A percentile compares a stretch with the other conserved stretches of the same genome.
These are phyloP conservation scores for Elachura formosa DNA, from an alignment of 2,113 vertebrate genomes.

Conservation along the genomic window DNA sequence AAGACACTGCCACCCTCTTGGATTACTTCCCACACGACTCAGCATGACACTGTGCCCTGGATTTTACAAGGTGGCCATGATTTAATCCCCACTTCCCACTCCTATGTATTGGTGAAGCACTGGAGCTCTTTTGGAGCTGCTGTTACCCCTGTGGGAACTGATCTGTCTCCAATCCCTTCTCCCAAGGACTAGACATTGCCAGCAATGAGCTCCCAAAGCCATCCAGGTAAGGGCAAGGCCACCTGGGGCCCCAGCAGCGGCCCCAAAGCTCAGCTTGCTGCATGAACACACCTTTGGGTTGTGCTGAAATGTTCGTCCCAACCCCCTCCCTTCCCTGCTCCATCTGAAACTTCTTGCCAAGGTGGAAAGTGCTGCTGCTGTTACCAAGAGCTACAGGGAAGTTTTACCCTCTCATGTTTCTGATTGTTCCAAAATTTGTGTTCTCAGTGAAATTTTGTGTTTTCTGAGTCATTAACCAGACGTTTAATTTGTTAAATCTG, in stretches of 20 bases:
- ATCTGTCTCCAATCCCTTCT: not conserved
- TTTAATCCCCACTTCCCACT: not conserved
- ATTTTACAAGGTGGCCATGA: constrained; percentile 38
- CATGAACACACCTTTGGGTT: not conserved
- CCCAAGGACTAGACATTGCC: constrained; percentile 38
- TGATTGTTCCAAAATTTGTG: not conserved
- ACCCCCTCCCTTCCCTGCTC: not conserved
- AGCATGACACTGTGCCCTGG: constrained; percentile 36
- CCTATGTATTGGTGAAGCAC: constrained; percentile 39
- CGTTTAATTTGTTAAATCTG: not conserved
- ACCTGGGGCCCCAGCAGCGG: accelerated
- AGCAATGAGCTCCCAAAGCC: constrained; percentile 80
- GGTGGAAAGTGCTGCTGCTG: not conserved
- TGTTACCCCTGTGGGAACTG: not conserved
- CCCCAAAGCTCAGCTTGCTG: not conserved
- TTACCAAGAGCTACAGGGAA: not conserved
- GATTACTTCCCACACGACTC: constrained; percentile 42
- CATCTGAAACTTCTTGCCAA: accelerated
- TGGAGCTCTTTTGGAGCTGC: constrained; percentile 48
- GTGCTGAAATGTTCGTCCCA: not conserved
- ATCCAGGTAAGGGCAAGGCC: constrained; percentile 69
- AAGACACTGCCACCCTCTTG: constrained; percentile 32
- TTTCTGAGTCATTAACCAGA: not conserved
- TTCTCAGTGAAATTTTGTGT: not conserved
- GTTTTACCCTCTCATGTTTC: not conserved